Percentiles rank a stretch among this genome's conserved stretches.
Evolutionary conservation across 2,113 vertebrate species (phyloP).

Genomic region (Sebastes schlegelii): DNA sequence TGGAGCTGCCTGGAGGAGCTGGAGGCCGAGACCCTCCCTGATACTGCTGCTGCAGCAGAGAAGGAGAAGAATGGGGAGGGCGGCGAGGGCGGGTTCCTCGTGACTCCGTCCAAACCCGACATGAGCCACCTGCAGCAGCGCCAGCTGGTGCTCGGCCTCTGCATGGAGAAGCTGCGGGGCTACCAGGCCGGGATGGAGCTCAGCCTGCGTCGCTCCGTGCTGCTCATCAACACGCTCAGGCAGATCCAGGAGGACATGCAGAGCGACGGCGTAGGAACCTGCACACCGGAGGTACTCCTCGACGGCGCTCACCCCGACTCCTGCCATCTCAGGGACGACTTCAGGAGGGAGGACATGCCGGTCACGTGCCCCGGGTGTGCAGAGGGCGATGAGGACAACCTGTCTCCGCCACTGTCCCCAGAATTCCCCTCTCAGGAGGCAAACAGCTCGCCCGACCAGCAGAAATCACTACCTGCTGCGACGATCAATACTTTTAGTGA

Average conservation of each 20-base stretch:
- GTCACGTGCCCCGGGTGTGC: constrained; percentile 79
- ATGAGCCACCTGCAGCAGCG: constrained; percentile 86
- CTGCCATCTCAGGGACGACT: constrained; percentile 72
- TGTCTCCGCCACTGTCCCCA: neutral
- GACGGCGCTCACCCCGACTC: constrained; percentile 63
- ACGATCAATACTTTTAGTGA: constrained; percentile 82
- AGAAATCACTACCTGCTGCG: constrained; percentile 69
- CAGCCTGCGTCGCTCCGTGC: constrained; percentile 89
- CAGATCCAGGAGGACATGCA: constrained; percentile 88
- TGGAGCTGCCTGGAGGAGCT: constrained; percentile 87
- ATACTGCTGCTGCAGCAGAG: constrained; percentile 50
- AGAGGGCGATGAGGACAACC: constrained; percentile 67
- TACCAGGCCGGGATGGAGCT: constrained; percentile 88
- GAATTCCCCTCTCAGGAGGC: constrained; percentile 51
- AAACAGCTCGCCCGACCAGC: constrained; percentile 34
- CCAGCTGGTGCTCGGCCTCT: constrained; percentile 89
- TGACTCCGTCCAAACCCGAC: constrained; percentile 49
- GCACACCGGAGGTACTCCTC: constrained; percentile 24
- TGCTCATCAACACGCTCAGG: constrained; percentile 89
- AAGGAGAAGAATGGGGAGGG: constrained; percentile 58
- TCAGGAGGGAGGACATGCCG: constrained; percentile 72
- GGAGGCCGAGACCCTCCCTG: constrained; percentile 80
- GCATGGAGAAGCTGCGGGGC: constrained; percentile 88
- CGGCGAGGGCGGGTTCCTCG: neutral
- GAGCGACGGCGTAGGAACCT: constrained; percentile 73